phyloP scores from a whole-genome alignment of 1,140 invertebrate genomes.

The Meloidogyne hapla region DNA sequence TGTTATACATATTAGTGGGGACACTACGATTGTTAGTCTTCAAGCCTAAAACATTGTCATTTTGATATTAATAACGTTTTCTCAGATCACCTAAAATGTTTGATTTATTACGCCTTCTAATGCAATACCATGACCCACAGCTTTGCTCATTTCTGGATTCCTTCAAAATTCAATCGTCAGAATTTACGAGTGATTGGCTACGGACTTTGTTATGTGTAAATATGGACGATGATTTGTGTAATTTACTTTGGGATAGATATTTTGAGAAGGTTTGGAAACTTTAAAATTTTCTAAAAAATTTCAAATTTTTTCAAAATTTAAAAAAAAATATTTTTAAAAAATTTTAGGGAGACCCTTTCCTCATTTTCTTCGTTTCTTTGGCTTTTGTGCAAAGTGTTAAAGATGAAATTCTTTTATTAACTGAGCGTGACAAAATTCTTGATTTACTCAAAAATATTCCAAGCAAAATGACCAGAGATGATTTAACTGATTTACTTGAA shows the following conservation, averaged over 20 bases:
- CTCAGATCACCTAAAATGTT: slow-evolving; percentile 69
- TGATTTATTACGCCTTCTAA: slow-evolving; percentile 78
- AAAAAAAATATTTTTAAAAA: no score
- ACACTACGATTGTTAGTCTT: no score
- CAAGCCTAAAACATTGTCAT: no score
- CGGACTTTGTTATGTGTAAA: slow-evolving; percentile 82
- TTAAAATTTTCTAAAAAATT: background rate
- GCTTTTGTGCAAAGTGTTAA: slow-evolving; percentile 94
- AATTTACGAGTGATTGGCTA: slow-evolving; percentile 86
- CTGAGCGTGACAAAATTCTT: slow-evolving; percentile 41
- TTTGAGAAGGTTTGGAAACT: slow-evolving; percentile 75
- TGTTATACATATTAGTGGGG: no score
- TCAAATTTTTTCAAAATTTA: no score
- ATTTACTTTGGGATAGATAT: slow-evolving; percentile 94
- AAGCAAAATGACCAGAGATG: slow-evolving; percentile 69
- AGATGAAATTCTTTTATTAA: slow-evolving; percentile 62
- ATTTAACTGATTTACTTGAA: slow-evolving; percentile 94
- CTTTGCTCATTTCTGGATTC: slow-evolving; percentile 83
- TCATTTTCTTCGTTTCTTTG: slow-evolving; percentile 88
- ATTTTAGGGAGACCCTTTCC: slow-evolving; percentile 80
- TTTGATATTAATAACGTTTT: no score
- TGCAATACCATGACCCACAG: slow-evolving; percentile 96
- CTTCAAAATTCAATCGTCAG: slow-evolving; percentile 85
- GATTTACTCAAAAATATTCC: slow-evolving; percentile 42
- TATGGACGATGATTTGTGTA: slow-evolving; percentile 80